Evolutionary conservation across 2,113 vertebrate species (phyloP), one percentile per base, ranked within the genome.

Genomic region (Morphnarchus princeps): DNA sequence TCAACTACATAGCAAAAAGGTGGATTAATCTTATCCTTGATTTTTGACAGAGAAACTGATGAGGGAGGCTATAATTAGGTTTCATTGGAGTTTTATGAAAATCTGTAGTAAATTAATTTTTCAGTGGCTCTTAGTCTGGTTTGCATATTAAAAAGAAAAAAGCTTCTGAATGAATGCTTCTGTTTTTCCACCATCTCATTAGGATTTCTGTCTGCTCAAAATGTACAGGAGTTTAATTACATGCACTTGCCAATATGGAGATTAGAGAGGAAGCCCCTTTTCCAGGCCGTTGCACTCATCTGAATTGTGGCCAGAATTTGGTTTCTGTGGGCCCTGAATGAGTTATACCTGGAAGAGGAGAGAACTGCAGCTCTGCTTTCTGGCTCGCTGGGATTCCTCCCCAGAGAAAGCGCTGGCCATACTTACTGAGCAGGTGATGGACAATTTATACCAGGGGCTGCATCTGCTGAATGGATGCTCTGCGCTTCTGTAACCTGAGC

Each of bases 71-170:
- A 83, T 96, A 96, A 96, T 95, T 91, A 94, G 78, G 59, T 91
- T 97, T 95, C 93, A 91, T 24, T 93, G 83, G 73, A 95, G 42
- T 89, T 95, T 84, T 72, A 89, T 82, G 89, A 95, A 93, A 95
- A 96, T 88, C 78, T 73, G 59, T 87, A 16, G 5, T 95, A 96
- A 95, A 97, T 94, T 94, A 95, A 93, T 96, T 97, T 96, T 96
- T 94, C 97, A 93, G 81, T 85, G 69, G 42, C 58, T 95, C 84
- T 96, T 94, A 74, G 6, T 89, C 93, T 93, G 62, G 76, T 97
- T 95, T 90, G 84, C 87, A 63, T 95, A 87, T 91, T 94, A 76
- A 87, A 95, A 93, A 85, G 57, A 67, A 81, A 89, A 74, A 90
- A 85, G n/a, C 78, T 92, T 82, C 81, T 91, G 77, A 97, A 90